Percentiles rank a stretch among this genome's conserved stretches.
Conservation (phyloP, 2,888 invertebrate genomes). For the Scaptomyza tumidula region DNA sequence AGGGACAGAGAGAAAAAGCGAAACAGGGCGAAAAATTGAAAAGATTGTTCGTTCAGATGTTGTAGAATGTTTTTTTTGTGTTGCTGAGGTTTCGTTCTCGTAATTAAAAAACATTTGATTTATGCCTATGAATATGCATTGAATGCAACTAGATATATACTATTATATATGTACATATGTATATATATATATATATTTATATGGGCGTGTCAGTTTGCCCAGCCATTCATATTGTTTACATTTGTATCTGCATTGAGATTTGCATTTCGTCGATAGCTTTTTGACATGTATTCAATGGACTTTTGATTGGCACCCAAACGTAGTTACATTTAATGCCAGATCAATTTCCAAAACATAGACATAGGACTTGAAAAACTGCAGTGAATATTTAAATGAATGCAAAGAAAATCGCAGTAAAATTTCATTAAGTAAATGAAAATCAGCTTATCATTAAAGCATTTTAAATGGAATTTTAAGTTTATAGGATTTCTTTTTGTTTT, state of each 20-base stretch:
- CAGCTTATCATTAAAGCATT: no score
- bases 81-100: not conserved
- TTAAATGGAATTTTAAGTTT: no score
- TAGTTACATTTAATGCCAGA: constrained; percentile 39
- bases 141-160: constrained; percentile 29
- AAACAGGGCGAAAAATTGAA: constrained; percentile 50
- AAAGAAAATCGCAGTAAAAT: not conserved
- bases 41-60: constrained; percentile 49
- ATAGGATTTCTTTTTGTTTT: not conserved
- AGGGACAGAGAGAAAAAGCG: constrained; percentile 13
- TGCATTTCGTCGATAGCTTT: constrained; percentile 59
- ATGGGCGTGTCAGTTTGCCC: constrained; percentile 28
- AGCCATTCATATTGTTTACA: constrained; percentile 49
- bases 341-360: constrained; percentile 22
- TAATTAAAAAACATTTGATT: constrained; percentile 73
- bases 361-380: not conserved
- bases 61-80: constrained; percentile 31
- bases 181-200: not conserved
- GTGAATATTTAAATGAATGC: constrained; percentile 14
- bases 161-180: not conserved
- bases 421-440: not conserved
- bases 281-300: constrained; percentile 62
- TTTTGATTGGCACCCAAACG: constrained; percentile 40
- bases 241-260: constrained; percentile 54
- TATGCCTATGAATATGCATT: constrained; percentile 69